These are phyloP conservation scores for Artibeus lituratus DNA, from an alignment of 2,797 vertebrate genomes.

Conservation along the genomic window DNA sequence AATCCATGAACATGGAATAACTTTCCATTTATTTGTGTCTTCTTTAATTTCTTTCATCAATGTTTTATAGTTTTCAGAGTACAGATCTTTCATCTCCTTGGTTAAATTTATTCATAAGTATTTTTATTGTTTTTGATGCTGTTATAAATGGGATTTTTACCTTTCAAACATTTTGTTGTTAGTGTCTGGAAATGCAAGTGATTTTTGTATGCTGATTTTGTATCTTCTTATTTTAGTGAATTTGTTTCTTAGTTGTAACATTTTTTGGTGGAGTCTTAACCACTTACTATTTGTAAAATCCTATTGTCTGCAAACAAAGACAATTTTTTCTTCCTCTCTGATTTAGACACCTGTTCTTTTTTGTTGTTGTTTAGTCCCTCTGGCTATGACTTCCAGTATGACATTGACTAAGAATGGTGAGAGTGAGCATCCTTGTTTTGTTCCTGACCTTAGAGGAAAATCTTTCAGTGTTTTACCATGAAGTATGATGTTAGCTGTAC, in stretches of 20 bases:
- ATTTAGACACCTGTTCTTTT: not conserved
- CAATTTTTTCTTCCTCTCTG: not conserved
- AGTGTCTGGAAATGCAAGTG: not conserved
- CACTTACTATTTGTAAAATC: not conserved
- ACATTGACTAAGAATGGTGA: no score
- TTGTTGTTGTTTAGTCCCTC: not conserved
- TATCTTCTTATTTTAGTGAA: not conserved
- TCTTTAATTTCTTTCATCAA: not conserved
- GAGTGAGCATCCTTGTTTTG: no score
- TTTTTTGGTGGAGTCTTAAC: not conserved
- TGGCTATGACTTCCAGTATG: not conserved
- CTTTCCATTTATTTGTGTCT: not conserved
- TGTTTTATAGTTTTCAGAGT: not conserved
- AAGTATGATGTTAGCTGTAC: not conserved
- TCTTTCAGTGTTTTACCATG: not conserved
- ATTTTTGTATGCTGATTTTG: not conserved
- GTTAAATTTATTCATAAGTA: not conserved
- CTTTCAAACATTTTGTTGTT: not conserved
- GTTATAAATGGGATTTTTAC: not conserved
- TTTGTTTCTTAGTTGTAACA: not conserved
- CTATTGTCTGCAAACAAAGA: not conserved
- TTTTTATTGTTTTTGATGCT: not conserved
- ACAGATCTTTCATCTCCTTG: not conserved
- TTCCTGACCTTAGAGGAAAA: no score
- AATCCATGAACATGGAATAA: not conserved